Evolutionary conservation across 2,113 vertebrate genomes (phyloP).

Genomic region (Sander vitreus): DNA sequence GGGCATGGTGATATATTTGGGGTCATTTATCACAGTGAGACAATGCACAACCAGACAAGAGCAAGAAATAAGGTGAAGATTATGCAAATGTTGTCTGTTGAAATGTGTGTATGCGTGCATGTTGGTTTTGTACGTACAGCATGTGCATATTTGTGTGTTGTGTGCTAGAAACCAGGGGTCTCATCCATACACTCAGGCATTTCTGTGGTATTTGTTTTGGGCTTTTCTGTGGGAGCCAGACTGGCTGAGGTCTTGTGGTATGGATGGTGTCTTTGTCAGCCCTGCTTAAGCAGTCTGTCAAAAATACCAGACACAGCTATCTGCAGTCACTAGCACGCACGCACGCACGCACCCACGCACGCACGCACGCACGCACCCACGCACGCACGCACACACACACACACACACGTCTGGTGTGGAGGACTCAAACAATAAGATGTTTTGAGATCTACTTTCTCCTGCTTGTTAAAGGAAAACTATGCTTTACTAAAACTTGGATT

Average conservation of each 20-base stretch:
- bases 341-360: slow-evolving; percentile 13
- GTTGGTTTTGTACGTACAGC: not conserved
- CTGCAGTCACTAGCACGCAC: slow-evolving; percentile 9
- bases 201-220: slow-evolving; percentile 60
- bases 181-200: slow-evolving; percentile 33
- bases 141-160: not conserved
- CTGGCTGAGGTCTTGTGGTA: slow-evolving; percentile 21
- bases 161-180: not conserved
- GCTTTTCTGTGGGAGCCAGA: slow-evolving; percentile 32
- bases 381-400: no score
- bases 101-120: not conserved
- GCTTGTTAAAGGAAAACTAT: no score
- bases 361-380: slow-evolving; percentile 2
- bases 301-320: slow-evolving; percentile 24
- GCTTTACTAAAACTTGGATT: no score
- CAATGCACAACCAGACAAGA: not conserved
- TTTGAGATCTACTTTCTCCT: no score
- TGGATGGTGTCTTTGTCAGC: slow-evolving; percentile 37
- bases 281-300: slow-evolving; percentile 22
- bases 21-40: slow-evolving; percentile 48
- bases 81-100: slow-evolving; percentile 20
- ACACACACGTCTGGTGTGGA: no score
- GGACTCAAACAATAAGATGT: no score
- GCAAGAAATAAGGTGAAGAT: slow-evolving; percentile 22
- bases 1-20: not conserved